A percentile compares a stretch with the other conserved stretches of the same genome.
phyloP scores from a whole-genome alignment of 2,888 invertebrate genomes.

The Griposia aprilina region DNA sequence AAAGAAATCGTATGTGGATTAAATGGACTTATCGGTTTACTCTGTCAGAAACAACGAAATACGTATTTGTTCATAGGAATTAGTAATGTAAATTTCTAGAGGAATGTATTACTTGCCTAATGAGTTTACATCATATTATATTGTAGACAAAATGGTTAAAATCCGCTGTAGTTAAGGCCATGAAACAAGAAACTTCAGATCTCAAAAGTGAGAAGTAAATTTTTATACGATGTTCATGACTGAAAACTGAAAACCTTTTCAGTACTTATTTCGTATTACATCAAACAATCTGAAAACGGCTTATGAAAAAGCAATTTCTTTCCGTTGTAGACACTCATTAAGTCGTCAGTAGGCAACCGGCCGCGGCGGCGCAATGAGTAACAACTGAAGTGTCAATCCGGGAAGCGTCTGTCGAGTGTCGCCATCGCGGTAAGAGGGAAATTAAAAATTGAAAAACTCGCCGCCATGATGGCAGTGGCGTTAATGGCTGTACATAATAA shows the following conservation, averaged over 20 bases:
- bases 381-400: constrained; percentile 86
- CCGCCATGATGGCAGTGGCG: constrained; percentile 89
- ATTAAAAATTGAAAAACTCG: constrained; percentile 90
- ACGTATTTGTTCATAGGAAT: constrained; percentile 6
- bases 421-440: constrained; percentile 84
- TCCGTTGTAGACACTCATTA: constrained; percentile 76
- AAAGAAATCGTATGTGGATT: constrained; percentile 66
- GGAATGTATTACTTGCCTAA: neutral
- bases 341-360: constrained; percentile 66
- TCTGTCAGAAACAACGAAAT: constrained; percentile 19
- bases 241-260: constrained; percentile 26
- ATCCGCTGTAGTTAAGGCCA: no score
- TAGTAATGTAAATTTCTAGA: neutral
- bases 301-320: constrained; percentile 65
- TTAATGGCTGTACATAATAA: constrained; percentile 91
- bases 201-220: neutral
- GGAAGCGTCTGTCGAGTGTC: constrained; percentile 82
- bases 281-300: constrained; percentile 32
- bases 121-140: neutral
- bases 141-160: neutral
- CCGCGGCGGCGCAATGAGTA: constrained; percentile 77
- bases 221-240: neutral
- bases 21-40: constrained; percentile 51
- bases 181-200: neutral
- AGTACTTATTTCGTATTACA: constrained; percentile 23